Evolutionary conservation across 2,888 invertebrate species (phyloP).

Genomic region (Chymomyza caudatula): DNA sequence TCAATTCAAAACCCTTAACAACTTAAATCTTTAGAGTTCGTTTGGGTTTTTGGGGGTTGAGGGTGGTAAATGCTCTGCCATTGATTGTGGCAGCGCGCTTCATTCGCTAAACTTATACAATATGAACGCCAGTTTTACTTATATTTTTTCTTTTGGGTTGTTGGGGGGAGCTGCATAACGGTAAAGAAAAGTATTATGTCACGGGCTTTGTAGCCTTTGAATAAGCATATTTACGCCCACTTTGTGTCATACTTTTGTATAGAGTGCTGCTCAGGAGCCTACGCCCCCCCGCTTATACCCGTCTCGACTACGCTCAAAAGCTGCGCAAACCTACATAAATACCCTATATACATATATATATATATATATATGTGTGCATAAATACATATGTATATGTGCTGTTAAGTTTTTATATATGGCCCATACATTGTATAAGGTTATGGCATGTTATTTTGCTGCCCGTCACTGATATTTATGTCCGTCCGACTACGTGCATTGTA

Average conservation of each 20-base stretch:
- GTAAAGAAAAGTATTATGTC: conserved; percentile 28
- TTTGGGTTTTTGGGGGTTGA: no score
- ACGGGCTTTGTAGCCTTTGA: conserved; percentile 30
- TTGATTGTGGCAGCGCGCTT: background rate
- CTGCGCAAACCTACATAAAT: conserved; percentile 41
- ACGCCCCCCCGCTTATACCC: background rate
- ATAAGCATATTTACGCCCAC: conserved; percentile 49
- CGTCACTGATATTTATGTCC: conserved; percentile 37
- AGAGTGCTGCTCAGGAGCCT: conserved; percentile 1
- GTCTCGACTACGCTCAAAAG: conserved; percentile 25
- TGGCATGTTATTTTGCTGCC: conserved; percentile 42
- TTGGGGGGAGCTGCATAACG: no score
- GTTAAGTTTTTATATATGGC: conserved; percentile 13
- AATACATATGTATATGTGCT: conserved; percentile 9
- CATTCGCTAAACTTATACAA: background rate
- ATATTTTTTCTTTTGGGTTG: background rate
- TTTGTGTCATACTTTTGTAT: background rate
- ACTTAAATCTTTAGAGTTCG: background rate
- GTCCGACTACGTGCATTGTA: conserved; percentile 64
- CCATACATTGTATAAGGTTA: conserved; percentile 36
- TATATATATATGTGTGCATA: conserved; percentile 9
- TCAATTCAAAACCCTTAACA: background rate
- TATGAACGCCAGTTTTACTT: background rate
- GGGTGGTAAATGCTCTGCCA: no score
- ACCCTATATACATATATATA: conserved; percentile 13